These are phyloP conservation scores for Phasianus colchicus DNA, from an alignment of 2,113 vertebrate species.

Conservation along the genomic window DNA sequence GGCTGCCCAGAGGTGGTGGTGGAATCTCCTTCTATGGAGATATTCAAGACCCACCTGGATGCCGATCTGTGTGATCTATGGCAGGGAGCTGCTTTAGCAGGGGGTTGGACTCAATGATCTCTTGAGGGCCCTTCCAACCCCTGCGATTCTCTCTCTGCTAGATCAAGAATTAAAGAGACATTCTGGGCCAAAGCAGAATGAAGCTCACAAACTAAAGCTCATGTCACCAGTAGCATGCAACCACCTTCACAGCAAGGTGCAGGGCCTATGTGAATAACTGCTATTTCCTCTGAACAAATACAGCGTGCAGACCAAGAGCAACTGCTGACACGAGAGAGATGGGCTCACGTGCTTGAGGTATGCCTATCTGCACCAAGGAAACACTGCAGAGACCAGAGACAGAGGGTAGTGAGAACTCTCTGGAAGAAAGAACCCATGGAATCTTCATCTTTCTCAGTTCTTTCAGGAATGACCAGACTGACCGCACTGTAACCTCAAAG, in stretches of 20 bases:
- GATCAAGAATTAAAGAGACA: not conserved
- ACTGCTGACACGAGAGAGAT: not conserved
- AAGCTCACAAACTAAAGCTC: not conserved
- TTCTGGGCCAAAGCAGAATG: not conserved
- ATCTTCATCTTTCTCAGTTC: not conserved
- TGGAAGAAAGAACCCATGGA: not conserved
- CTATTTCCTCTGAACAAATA: not conserved
- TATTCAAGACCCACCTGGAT: too few relatives aligned
- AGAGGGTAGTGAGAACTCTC: not conserved
- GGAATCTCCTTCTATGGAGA: too few relatives aligned
- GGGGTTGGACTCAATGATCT: too few relatives aligned
- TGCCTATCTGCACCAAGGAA: not conserved
- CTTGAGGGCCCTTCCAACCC: too few relatives aligned
- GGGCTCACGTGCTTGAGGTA: not conserved
- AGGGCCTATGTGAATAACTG: not conserved
- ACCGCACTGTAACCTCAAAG: not conserved
- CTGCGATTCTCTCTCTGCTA: not conserved
- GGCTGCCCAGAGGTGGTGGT: too few relatives aligned
- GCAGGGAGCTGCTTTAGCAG: too few relatives aligned
- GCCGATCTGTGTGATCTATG: too few relatives aligned
- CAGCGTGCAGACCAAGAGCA: not conserved
- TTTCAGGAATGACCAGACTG: not conserved
- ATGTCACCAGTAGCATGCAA: not conserved
- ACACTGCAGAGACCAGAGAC: not conserved
- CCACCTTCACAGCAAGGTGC: not conserved